Evolutionary conservation across 2,113 vertebrate species (phyloP).

Genomic region (Ornithorhynchus anatinus): DNA sequence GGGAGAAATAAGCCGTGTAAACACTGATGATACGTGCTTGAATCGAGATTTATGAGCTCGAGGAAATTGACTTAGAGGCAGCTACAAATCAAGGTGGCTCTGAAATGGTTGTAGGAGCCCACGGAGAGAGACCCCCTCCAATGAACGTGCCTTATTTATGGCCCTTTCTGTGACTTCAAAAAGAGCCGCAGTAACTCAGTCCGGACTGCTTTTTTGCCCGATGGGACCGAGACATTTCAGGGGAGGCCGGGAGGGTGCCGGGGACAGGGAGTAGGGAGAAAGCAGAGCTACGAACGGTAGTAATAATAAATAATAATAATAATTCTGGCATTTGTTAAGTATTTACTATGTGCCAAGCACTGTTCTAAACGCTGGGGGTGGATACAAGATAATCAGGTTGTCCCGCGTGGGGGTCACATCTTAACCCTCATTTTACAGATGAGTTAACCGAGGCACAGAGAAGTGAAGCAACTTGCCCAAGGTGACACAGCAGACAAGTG

Average conservation of each 20-base stretch:
- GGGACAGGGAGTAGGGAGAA: not conserved
- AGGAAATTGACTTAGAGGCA: conserved; percentile 84
- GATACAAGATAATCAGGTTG: no score
- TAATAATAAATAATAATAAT: no score
- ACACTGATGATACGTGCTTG: conserved; percentile 66
- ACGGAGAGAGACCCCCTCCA: conserved; percentile 79
- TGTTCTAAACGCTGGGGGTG: no score
- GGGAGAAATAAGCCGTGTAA: conserved; percentile 71
- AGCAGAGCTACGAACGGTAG: not conserved
- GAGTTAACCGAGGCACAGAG: not conserved
- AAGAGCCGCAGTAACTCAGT: conserved; percentile 88
- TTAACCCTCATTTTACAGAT: not conserved
- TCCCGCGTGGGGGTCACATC: no score
- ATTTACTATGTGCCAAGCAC: no score
- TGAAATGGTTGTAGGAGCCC: conserved; percentile 83
- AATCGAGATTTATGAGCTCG: conserved; percentile 84
- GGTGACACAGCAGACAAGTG: no score
- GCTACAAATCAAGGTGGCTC: conserved; percentile 88
- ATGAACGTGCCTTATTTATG: conserved; percentile 96
- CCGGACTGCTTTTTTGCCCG: conserved; percentile 90
- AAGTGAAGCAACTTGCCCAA: no score
- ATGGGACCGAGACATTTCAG: conserved; percentile 80
- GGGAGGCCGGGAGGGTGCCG: conserved; percentile 66
- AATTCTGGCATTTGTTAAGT: no score
- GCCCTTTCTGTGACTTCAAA: conserved; percentile 90